Conservation (phyloP, 2,888 invertebrate species). For the Heteromurus nitidus region DNA sequence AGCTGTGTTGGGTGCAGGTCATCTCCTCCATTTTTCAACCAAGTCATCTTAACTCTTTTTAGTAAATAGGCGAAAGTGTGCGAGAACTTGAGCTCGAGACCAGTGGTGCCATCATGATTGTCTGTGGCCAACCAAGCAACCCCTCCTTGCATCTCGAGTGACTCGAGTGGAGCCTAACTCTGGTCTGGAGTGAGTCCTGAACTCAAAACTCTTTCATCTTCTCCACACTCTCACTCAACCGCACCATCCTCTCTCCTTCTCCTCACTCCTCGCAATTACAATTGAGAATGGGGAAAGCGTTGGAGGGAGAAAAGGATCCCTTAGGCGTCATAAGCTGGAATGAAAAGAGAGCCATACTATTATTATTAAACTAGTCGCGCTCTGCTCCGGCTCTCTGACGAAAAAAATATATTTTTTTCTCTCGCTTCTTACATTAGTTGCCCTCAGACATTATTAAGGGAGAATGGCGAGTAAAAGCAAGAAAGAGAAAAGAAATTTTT, state of each 20-base stretch:
- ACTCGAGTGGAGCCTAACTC: too few relatives aligned
- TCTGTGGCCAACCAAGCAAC: background rate
- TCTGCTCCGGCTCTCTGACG: background rate
- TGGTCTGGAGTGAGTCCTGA: too few relatives aligned
- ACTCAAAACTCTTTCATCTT: too few relatives aligned
- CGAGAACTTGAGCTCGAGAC: too few relatives aligned
- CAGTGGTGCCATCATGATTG: constrained; percentile 50
- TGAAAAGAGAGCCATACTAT: background rate
- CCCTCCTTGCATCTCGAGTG: too few relatives aligned
- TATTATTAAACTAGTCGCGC: background rate
- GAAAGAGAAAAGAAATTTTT: background rate
- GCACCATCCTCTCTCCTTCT: background rate
- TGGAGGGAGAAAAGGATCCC: constrained; percentile 47
- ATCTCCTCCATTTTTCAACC: too few relatives aligned
- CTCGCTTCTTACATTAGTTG: background rate
- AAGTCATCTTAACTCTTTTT: too few relatives aligned
- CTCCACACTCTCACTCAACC: too few relatives aligned
- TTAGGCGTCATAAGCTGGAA: constrained; percentile 57
- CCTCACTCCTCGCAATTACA: background rate
- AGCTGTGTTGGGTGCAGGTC: too few relatives aligned
- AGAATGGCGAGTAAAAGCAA: background rate
- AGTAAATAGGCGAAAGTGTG: too few relatives aligned
- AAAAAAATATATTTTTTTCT: background rate
- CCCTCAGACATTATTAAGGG: background rate
- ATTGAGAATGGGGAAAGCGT: constrained; percentile 14